Conservation (phyloP, 2,888 invertebrate species). For the Melangyna quadrimaculata region DNA sequence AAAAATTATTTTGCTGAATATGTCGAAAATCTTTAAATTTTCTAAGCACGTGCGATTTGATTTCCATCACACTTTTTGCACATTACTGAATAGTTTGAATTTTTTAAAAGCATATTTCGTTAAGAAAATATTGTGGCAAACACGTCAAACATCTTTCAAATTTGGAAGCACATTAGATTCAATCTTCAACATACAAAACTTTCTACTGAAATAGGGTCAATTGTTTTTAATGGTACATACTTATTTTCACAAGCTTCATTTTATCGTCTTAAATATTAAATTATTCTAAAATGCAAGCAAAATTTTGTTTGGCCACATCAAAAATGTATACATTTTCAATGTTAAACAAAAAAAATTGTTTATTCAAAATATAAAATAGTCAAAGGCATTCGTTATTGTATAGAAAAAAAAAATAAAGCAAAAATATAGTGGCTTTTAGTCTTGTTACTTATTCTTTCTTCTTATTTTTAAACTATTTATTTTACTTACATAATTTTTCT, state of each 20-base stretch:
- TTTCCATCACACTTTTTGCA: too few relatives aligned
- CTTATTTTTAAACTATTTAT: conserved; percentile 4
- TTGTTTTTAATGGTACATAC: too few relatives aligned
- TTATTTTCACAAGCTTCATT: neutral
- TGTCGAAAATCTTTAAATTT: too few relatives aligned
- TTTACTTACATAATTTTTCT: neutral
- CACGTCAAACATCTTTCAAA: too few relatives aligned
- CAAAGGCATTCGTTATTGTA: neutral
- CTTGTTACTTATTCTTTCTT: conserved; percentile 6
- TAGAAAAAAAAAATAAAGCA: neutral
- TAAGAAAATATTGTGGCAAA: too few relatives aligned
- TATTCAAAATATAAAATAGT: neutral
- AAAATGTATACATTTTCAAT: neutral
- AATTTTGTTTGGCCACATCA: neutral
- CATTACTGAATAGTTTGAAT: neutral
- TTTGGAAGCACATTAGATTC: too few relatives aligned
- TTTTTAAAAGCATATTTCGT: too few relatives aligned
- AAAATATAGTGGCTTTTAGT: neutral
- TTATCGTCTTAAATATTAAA: neutral
- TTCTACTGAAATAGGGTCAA: too few relatives aligned
- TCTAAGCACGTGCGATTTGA: too few relatives aligned
- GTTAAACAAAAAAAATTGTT: neutral
- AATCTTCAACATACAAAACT: too few relatives aligned
- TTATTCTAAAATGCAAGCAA: neutral
- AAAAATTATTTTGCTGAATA: too few relatives aligned